Evolutionary conservation across 2,797 vertebrate genomes (phyloP), one percentile per base, ranked within the genome.

Genomic region (Pygocentrus nattereri): DNA sequence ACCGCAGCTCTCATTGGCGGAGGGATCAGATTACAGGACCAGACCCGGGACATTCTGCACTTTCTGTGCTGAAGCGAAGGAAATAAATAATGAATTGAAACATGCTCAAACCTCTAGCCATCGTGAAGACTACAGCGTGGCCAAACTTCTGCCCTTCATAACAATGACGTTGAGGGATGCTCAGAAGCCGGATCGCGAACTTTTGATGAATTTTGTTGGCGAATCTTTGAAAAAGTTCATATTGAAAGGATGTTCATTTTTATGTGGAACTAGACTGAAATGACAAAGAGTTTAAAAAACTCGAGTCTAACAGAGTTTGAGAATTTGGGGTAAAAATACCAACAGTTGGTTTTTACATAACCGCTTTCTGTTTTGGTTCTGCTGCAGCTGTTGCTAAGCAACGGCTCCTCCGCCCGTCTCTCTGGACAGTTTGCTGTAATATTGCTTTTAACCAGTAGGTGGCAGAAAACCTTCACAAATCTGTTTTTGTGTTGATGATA

Each of bases 1-100:
- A 85, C 69, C 50, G 49, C 81, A 69, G 76, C 52, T 87, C 88
- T 86, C 85, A 58, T 87, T 87, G 74, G 87, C 80, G 68, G 77
- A 30, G 88, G 92, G 91, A 89, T 95, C 93, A 64, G 80, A 75
- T 95, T 95, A 89, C 94, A 93, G 83, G 69, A 79, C 76, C 6
- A 78, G 81, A 62, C 84, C 80, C 82, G 88, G 87, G 88, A 85
- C 84, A 58, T 77, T 78, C 80, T 79, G 78, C 67, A 77, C 50
- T 10, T 38, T 49, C 25, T 18, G n/a, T 70, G 4, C 50, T 34
- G 13, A 27, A 59, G n/a, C 23, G 8, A 56, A n/a, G 21, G 15
- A 59, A 59, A 59, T 59, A 59, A 58, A 25, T 58, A 2, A 11
- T 49, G 1, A 15, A 50, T 19, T 34, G 21, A n/a, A 41, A 27